Conservation (phyloP, 2,888 invertebrate genomes). For the Sipha maydis region DNA sequence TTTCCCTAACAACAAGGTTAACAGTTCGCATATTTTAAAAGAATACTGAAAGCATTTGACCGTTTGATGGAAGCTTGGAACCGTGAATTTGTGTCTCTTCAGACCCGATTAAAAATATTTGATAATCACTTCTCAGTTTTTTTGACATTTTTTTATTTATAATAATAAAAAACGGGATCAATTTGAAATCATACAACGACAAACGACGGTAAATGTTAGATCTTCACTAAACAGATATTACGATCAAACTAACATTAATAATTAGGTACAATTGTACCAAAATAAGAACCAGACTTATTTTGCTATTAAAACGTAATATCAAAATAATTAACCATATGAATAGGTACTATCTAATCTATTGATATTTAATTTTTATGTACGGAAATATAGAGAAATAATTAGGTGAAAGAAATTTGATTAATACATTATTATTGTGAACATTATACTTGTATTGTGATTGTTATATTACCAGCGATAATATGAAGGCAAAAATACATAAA, state of each 20-base stretch:
- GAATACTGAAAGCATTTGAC: too few relatives aligned
- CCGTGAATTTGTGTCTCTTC: constrained; percentile 8
- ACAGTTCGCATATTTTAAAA: too few relatives aligned
- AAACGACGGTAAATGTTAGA: constrained; percentile 1
- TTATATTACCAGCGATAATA: neutral
- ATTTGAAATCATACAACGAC: constrained; percentile 1
- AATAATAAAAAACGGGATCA: constrained; percentile 4
- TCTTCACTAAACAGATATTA: constrained; percentile 2
- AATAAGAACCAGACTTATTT: constrained; percentile 5
- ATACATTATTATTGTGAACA: too few relatives aligned
- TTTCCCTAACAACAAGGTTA: too few relatives aligned
- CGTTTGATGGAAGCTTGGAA: constrained; percentile 17
- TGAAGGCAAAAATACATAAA: neutral
- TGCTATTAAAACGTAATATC: constrained; percentile 11
- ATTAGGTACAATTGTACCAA: neutral
- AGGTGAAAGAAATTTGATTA: too few relatives aligned
- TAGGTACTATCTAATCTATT: constrained; percentile 20
- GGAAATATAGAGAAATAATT: too few relatives aligned
- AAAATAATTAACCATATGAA: constrained; percentile 17
- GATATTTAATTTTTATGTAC: constrained; percentile 14
- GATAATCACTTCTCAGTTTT: constrained; percentile 34
- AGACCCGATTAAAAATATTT: constrained; percentile 38
- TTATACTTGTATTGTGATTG: neutral
- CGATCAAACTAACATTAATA: constrained; percentile 6
- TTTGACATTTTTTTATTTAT: constrained; percentile 20